Evolutionary conservation across 2,888 invertebrate genomes (phyloP), one percentile per base, ranked within the genome.

Genomic region (Hemistola chrysoprasaria): DNA sequence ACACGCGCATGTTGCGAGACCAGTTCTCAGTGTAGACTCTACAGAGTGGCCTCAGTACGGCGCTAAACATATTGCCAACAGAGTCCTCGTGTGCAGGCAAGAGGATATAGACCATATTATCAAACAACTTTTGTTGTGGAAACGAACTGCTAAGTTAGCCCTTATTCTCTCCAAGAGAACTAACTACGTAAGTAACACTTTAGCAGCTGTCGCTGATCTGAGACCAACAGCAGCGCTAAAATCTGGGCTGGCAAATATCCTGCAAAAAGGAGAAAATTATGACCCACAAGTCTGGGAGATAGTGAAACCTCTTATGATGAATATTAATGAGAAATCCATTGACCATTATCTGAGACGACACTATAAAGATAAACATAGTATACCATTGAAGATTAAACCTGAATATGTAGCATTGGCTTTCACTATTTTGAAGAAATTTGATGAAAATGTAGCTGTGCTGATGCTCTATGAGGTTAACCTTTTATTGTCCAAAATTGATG

Each of bases 51-150:
- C 44, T 6, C 30, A 48, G 31, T 35, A 64, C 21, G 80, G 83
- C 8, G 66, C 65, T 1, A 78, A 78, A 46, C 65, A 71, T 8
- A 47, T 78, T 1, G 66, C 73, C 0, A 78, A 75, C 33, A 65
- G 53, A 30, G 47, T 67, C 2, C 41, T 66, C 3, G 48, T 51
- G 11, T 73, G 73, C 37, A 65, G 61, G 22, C 34, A 36, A 8
- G 37, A 31, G 0, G 59, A 69, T 11, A 35, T 65, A 8, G 58
- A 65, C 3, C 31, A 28, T 0, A 42, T 66, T 22, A 45, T 69
- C 5, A 33, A 53, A 16, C 50, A 50, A 11, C 55, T 76, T 24
- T 41, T 73, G 1, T 29, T 50, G n/a, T 70, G 68, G 55, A 58
- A 52, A 3, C 61, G 62, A 1, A 71, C 78, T 0, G 46, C 56